phyloP scores from a whole-genome alignment of 1,140 invertebrate species.

The Drosophila arizonae region DNA sequence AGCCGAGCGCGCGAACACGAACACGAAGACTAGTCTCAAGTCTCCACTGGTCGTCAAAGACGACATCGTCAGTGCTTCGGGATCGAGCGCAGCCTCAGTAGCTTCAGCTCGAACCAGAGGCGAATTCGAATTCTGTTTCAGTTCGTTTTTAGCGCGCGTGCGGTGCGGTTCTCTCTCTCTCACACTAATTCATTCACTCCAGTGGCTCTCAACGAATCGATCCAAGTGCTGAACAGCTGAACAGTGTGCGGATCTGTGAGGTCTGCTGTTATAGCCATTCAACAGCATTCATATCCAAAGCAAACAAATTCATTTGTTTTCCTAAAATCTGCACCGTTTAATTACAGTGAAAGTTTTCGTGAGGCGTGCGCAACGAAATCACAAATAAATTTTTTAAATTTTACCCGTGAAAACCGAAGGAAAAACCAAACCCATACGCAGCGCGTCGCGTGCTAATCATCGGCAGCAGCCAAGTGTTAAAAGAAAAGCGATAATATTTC shows the following conservation, averaged over 20 bases:
- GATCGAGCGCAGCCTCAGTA: slow-evolving; percentile 27
- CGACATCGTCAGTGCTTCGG: slow-evolving; percentile 38
- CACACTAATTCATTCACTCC: slow-evolving; percentile 26
- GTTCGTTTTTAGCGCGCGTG: slow-evolving; percentile 81
- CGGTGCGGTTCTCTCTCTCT: slow-evolving; percentile 74
- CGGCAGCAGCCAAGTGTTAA: slow-evolving; percentile 57
- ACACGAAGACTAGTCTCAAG: slow-evolving; percentile 50
- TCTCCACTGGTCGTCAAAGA: slow-evolving; percentile 53
- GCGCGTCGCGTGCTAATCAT: slow-evolving; percentile 58
- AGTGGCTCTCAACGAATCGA: slow-evolving; percentile 10
- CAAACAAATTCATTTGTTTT: slow-evolving; percentile 24
- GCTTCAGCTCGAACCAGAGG: slow-evolving; percentile 32
- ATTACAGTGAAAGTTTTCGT: slow-evolving; percentile 73
- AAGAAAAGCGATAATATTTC: slow-evolving; percentile 60
- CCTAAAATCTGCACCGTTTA: slow-evolving; percentile 34
- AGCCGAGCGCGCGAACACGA: slow-evolving; percentile 25
- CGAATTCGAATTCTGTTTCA: slow-evolving; percentile 60
- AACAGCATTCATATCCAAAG: slow-evolving; percentile 12
- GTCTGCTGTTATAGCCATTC: slow-evolving; percentile 16
- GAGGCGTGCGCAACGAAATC: slow-evolving; percentile 8
- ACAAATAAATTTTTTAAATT: slow-evolving; percentile 53
- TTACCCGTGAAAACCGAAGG: slow-evolving; percentile 72
- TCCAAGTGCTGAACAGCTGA: slow-evolving; percentile 19
- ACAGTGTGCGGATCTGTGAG: slow-evolving; percentile 30
- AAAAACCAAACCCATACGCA: slow-evolving; percentile 28